Conservation (phyloP, 2,888 invertebrate genomes). For the Peribatodes rhomboidaria region DNA sequence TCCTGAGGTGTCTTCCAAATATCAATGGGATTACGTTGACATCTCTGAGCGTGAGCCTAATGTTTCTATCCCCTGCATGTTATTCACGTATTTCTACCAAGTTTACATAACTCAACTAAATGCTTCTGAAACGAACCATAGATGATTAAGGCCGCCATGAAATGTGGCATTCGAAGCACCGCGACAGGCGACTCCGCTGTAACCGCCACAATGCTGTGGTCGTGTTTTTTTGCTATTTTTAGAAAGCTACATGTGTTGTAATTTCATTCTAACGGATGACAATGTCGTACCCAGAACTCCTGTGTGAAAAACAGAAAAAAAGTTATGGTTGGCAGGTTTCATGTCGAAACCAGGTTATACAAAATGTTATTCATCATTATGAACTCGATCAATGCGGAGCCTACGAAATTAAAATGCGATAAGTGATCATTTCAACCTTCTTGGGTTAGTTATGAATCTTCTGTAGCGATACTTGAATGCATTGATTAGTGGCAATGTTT, state of each 20-base stretch:
- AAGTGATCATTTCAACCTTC: too few species aligned
- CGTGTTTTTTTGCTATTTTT: conserved; percentile 14
- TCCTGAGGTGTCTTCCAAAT: too few species aligned
- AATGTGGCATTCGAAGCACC: conserved; percentile 37
- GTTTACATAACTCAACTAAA: conserved; percentile 58
- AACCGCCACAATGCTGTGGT: conserved; percentile 3
- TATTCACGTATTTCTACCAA: conserved; percentile 45
- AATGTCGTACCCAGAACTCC: background rate
- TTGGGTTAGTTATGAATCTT: too few species aligned
- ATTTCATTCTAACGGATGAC: background rate
- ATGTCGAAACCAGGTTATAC: too few species aligned
- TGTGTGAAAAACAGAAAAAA: too few species aligned
- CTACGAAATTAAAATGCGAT: too few species aligned
- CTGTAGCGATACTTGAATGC: too few species aligned
- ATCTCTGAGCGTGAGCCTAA: conserved; percentile 21
- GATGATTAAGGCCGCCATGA: conserved; percentile 62
- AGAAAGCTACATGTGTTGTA: conserved; percentile 16
- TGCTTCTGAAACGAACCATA: conserved; percentile 48
- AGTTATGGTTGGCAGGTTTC: too few species aligned
- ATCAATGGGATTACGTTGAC: too few species aligned
- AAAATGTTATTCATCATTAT: too few species aligned
- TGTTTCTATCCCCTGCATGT: conserved; percentile 53
- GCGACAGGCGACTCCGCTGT: conserved; percentile 2
- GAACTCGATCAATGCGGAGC: too few species aligned
- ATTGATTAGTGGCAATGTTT: too few species aligned